Percentiles rank a stretch among this genome's conserved stretches.
Evolutionary conservation across 1,140 invertebrate genomes (phyloP).

Genomic region (Carcinoscorpius rotundicauda): DNA sequence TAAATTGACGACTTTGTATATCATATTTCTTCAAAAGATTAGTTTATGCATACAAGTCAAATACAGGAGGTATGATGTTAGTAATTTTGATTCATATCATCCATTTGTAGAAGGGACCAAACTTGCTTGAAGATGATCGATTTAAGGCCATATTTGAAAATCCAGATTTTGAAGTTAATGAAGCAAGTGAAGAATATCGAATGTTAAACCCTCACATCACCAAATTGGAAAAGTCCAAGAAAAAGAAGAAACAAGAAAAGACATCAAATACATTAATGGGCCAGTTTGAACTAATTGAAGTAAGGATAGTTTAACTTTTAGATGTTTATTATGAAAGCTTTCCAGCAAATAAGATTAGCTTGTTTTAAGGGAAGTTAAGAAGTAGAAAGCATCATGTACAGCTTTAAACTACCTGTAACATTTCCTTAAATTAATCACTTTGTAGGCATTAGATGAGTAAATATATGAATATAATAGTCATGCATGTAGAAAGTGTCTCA

Average conservation of each 20-base stretch:
- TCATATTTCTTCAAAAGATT: too few species aligned
- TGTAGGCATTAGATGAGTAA: too few species aligned
- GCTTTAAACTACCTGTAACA: too few species aligned
- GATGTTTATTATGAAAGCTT: too few species aligned
- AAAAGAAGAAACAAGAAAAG: slow-evolving; percentile 41
- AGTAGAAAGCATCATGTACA: slow-evolving; percentile 29
- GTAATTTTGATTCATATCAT: background rate
- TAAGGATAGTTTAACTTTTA: too few species aligned
- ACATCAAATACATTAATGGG: background rate
- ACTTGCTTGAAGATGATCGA: slow-evolving; percentile 67
- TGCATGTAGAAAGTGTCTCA: too few species aligned
- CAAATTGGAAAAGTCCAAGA: slow-evolving; percentile 53
- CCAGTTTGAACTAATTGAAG: too few species aligned
- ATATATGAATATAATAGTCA: too few species aligned
- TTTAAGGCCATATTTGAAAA: slow-evolving; percentile 85
- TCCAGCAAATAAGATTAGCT: slow-evolving; percentile 21
- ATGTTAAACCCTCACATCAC: slow-evolving; percentile 82
- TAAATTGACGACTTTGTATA: too few species aligned
- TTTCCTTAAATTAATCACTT: too few species aligned
- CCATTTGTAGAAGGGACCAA: slow-evolving; percentile 36
- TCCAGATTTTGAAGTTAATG: slow-evolving; percentile 87
- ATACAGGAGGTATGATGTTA: too few species aligned
- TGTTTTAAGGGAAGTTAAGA: slow-evolving; percentile 37
- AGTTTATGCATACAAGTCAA: too few species aligned
- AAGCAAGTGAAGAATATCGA: slow-evolving; percentile 51